These are phyloP conservation scores for Oscheius sp. DNA, from an alignment of 1,140 invertebrate species.

Conservation along the genomic window DNA sequence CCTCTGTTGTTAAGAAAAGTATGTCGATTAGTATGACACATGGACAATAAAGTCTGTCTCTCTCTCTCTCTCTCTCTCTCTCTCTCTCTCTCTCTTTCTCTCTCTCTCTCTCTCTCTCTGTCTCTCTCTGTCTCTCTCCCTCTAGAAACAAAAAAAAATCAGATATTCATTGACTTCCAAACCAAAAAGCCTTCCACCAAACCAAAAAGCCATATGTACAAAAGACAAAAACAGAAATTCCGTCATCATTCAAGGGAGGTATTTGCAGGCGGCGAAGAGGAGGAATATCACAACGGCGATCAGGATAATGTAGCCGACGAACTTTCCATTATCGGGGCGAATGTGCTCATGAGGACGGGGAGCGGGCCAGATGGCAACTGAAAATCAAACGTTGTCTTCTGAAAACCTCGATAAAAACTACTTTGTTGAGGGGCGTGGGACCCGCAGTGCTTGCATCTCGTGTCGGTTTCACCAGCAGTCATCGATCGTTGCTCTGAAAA, in stretches of 20 bases:
- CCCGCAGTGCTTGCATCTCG: conserved; percentile 4
- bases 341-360: conserved; percentile 10
- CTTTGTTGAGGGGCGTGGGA: not conserved
- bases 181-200: too few relatives aligned
- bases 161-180: too few relatives aligned
- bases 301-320: conserved; percentile 16
- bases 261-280: conserved; percentile 20
- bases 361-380: conserved; percentile 13
- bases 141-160: not conserved
- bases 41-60: not conserved
- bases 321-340: not conserved
- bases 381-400: too few relatives aligned
- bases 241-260: not conserved
- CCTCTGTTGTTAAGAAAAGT: too few relatives aligned
- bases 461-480: not conserved
- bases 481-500: conserved; percentile 11
- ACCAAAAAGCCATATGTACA: not conserved
- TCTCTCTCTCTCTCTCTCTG: not conserved
- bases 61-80: not conserved
- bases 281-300: conserved; percentile 26
- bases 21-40: too few relatives aligned
- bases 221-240: not conserved
- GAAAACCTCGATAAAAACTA: not conserved
- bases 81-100: not conserved
- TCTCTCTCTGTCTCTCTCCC: not conserved